Evolutionary conservation across 2,888 invertebrate species (phyloP), one percentile per base, ranked within the genome.

Genomic region (Cephus pulcher): DNA sequence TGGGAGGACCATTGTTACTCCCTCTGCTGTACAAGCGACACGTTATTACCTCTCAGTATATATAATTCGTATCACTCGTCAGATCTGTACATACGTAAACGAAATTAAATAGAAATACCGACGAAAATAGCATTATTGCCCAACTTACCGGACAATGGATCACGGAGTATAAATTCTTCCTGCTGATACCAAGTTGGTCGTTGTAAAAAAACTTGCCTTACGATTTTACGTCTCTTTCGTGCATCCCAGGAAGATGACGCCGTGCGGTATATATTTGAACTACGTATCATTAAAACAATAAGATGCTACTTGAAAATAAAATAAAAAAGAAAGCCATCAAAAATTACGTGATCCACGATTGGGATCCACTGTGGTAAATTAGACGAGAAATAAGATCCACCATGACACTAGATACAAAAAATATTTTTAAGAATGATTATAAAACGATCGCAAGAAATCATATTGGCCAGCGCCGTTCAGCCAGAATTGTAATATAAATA

Each of bases 401-500:
- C 56, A 56, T 56, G 56, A 56, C 56, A 56, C 23, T 23, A 9
- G 9, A 56, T 56, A 23, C 23, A 23, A 23, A 56, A 56, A 9
- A 56, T 56, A 56, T 56, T 23, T 56, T 56, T 56, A 15, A 23
- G 56, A 56, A 23, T 2, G 2, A 56, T 23, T 23, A 77, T 69
- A 69, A 71, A 71, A 1, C 23, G 3, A 30, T 71, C 34, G 33
- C 34, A 71, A 32, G 32, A 32, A 34, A 35, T 11, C 32, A 11
- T 77, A 11, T 77, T 56, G 56, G 56, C 56, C 56, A 56, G 56
- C 23, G 9, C 23, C 56, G 23, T 9, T 56, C 9, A 56, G 56
- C 78, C 83, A 82, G 82, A 83, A 82, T 83, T 88, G 84, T 86
- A 85, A 85, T 84, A 86, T 85, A 84, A 84, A 81, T 80, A 83